phyloP scores from a whole-genome alignment of 2,797 vertebrate species.

The Esox lucius region DNA sequence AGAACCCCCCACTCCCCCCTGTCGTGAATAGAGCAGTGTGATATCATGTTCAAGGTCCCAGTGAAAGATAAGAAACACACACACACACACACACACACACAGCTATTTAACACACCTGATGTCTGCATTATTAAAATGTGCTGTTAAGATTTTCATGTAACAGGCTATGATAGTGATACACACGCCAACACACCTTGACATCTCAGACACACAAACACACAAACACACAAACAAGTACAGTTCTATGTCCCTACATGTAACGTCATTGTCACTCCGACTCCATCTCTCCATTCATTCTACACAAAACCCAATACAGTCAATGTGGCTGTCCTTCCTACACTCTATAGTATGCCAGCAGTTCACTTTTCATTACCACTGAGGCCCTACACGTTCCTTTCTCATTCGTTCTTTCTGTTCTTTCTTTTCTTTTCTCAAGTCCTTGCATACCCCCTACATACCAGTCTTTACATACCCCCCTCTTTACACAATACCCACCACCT shows the following conservation, averaged over 20 bases:
- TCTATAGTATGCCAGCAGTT: neutral
- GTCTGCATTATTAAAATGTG: conserved; percentile 29
- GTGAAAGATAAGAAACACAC: conserved; percentile 18
- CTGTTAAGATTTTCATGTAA: conserved; percentile 25
- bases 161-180: conserved; percentile 36
- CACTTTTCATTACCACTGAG: neutral
- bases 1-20: conserved; percentile 21
- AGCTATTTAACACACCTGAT: conserved; percentile 34
- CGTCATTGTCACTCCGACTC: neutral
- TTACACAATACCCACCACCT: conserved; percentile 1
- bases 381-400: neutral
- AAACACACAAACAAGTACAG: neutral
- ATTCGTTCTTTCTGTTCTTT: neutral
- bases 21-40: conserved; percentile 27
- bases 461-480: too few species aligned
- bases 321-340: neutral
- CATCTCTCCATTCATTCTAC: neutral
- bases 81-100: neutral
- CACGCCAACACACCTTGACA: neutral
- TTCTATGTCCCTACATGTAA: neutral
- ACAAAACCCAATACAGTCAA: neutral
- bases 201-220: neutral
- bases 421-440: conserved; percentile 14
- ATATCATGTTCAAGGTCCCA: conserved; percentile 41
- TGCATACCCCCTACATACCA: neutral